Percentiles rank a stretch among this genome's conserved stretches.
Conservation (phyloP, 2,888 invertebrate species). For the Ferrisia virgata region DNA sequence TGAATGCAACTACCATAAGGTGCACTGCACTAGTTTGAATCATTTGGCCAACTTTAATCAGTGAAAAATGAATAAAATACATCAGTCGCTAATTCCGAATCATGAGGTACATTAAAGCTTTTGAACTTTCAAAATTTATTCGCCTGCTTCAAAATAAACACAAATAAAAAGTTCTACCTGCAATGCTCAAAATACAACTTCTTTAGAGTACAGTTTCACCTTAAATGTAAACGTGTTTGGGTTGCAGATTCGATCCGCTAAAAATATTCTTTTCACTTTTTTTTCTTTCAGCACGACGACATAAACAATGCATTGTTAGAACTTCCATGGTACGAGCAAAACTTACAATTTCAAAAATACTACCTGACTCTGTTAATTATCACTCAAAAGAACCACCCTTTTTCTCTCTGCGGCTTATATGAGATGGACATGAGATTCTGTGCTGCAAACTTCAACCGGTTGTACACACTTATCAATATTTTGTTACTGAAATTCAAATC, state of each 20-base stretch:
- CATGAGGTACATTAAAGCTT: too few species aligned
- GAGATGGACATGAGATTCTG: neutral
- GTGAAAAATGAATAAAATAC: too few species aligned
- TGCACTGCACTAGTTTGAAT: too few species aligned
- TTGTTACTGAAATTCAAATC: neutral
- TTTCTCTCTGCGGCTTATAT: neutral
- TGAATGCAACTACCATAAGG: too few species aligned
- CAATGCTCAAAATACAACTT: too few species aligned
- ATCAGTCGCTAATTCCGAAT: too few species aligned
- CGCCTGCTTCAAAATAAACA: too few species aligned
- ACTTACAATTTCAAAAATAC: neutral
- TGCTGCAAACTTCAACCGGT: neutral
- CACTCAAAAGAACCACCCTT: neutral
- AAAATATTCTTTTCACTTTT: neutral
- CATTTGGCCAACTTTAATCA: too few species aligned
- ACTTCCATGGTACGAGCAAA: neutral
- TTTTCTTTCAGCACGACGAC: neutral
- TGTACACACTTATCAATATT: neutral
- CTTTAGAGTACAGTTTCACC: too few species aligned
- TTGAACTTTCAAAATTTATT: too few species aligned
- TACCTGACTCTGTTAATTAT: neutral
- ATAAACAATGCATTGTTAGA: neutral
- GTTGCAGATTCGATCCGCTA: neutral
- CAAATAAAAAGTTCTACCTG: too few species aligned
- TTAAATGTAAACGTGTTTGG: too few species aligned